Conservation (phyloP, 2,888 invertebrate genomes). For the Cerastoderma edule region DNA sequence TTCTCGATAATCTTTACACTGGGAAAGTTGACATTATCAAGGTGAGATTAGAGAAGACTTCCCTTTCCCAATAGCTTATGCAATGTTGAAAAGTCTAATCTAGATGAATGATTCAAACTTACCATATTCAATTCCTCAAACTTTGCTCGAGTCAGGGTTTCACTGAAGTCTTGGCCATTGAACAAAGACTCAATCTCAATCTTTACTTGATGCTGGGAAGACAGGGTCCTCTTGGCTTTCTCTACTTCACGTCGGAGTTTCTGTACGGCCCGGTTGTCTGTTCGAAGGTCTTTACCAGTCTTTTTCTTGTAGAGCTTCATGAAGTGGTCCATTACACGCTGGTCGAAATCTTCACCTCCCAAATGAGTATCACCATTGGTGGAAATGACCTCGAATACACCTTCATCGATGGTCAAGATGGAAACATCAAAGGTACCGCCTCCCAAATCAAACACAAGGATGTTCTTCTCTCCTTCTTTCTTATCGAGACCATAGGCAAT, state of each 20-base stretch:
- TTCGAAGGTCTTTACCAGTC: constrained; percentile 98
- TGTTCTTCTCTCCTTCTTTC: constrained; percentile 98
- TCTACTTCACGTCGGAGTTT: constrained; percentile 98
- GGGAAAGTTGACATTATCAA: too few species aligned
- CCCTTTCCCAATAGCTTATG: too few species aligned
- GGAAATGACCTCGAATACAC: constrained; percentile 94
- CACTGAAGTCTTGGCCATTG: constrained; percentile 99
- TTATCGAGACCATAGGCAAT: constrained; percentile 99
- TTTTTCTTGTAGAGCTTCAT: constrained; percentile 99
- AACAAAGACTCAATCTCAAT: constrained; percentile 99
- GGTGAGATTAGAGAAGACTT: too few species aligned
- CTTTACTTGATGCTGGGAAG: constrained; percentile 96
- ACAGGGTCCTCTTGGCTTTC: constrained; percentile 97
- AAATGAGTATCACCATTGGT: constrained; percentile 98
- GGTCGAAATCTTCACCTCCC: constrained; percentile 99
- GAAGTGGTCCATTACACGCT: constrained; percentile 99
- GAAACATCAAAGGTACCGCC: constrained; percentile 99
- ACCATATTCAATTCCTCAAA: constrained; percentile 99
- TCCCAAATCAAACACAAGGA: constrained; percentile 98
- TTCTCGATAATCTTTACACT: too few species aligned
- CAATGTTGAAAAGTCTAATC: neutral
- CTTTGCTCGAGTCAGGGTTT: constrained; percentile 98
- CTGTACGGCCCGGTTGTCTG: constrained; percentile 96
- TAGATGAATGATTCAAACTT: constrained; percentile 45
- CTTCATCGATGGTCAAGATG: constrained; percentile 98